A percentile compares a stretch with the other conserved stretches of the same genome.
Conservation (phyloP, 2,113 vertebrate genomes). For the Muntiacus muntjak region DNA sequence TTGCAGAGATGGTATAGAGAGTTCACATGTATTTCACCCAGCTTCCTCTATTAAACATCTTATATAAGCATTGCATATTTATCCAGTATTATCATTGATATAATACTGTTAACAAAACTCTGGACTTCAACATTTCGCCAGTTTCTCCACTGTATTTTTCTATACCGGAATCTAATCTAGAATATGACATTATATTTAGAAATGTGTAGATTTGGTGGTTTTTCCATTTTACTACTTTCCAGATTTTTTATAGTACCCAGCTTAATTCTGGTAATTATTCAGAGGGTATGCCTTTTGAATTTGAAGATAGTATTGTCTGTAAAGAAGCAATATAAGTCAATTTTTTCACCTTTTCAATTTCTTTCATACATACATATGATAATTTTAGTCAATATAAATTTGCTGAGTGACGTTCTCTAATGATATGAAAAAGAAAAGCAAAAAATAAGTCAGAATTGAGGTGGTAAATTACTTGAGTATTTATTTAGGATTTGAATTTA, state of each 20-base stretch:
- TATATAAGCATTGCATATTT: background rate
- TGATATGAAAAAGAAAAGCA: conserved; percentile 14
- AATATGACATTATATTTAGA: background rate
- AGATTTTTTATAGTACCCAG: background rate
- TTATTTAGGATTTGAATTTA: conserved; percentile 35
- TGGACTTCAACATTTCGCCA: background rate
- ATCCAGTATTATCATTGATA: background rate
- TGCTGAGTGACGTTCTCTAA: conserved; percentile 12
- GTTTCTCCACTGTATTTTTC: background rate
- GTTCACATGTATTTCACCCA: background rate
- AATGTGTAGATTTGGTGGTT: background rate
- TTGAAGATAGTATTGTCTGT: background rate
- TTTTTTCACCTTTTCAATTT: background rate
- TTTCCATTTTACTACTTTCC: background rate
- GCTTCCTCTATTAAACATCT: background rate
- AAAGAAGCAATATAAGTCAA: background rate
- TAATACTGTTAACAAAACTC: background rate
- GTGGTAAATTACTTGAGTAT: background rate
- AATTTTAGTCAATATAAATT: conserved; percentile 17
- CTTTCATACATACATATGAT: background rate
- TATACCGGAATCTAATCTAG: background rate
- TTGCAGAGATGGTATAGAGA: background rate
- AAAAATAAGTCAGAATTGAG: background rate
- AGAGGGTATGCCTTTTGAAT: background rate
- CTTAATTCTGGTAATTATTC: conserved; percentile 5